phyloP scores from a whole-genome alignment of 1,140 invertebrate species.

The Whitmania pigra region DNA sequence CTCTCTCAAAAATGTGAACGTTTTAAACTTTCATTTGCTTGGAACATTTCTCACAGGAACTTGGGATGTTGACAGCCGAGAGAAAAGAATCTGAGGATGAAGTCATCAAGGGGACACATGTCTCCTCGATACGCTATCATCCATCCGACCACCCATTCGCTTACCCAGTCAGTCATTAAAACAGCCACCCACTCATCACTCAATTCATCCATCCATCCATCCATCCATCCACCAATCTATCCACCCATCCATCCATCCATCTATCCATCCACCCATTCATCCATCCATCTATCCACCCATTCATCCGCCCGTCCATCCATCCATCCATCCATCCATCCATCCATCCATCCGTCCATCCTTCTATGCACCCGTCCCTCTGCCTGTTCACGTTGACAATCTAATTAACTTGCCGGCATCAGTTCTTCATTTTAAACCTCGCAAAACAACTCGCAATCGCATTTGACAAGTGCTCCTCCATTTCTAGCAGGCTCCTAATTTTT shows the following conservation, averaged over 20 bases:
- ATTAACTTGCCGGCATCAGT: too few relatives aligned
- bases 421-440: too few relatives aligned
- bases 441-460: too few relatives aligned
- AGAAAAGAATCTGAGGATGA: too few relatives aligned
- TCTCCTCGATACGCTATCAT: background rate
- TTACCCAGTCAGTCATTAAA: background rate
- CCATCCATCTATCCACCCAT: background rate
- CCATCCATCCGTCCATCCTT: background rate
- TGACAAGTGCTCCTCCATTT: too few relatives aligned
- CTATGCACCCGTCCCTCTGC: background rate
- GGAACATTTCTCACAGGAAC: too few relatives aligned
- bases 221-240: background rate
- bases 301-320: background rate
- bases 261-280: constrained; percentile 1
- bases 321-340: constrained; percentile 13
- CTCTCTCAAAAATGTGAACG: too few relatives aligned
- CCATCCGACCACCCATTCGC: background rate
- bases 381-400: too few relatives aligned
- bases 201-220: background rate
- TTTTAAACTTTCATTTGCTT: too few relatives aligned
- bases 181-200: background rate
- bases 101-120: too few relatives aligned
- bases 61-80: too few relatives aligned
- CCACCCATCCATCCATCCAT: constrained; percentile 11
- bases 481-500: too few relatives aligned